These are phyloP conservation scores for Intellagama lesueurii DNA, from an alignment of 2,797 vertebrate species.

Conservation along the genomic window DNA sequence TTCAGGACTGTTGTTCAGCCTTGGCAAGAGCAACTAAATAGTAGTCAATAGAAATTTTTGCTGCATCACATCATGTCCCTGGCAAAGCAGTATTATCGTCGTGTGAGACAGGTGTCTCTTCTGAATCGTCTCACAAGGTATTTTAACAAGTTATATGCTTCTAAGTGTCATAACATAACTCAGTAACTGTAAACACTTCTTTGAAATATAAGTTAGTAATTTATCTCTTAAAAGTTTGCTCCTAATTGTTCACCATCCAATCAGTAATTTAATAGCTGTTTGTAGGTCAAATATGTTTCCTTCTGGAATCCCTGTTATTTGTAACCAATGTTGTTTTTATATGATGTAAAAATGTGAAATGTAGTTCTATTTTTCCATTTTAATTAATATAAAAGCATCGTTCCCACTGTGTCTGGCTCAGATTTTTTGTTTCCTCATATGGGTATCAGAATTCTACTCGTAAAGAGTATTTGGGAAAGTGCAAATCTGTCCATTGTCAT, in stretches of 20 bases:
- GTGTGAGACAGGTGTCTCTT: slow-evolving; percentile 47
- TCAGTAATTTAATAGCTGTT: slow-evolving; percentile 27
- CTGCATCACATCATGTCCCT: slow-evolving; percentile 37
- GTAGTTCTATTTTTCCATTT: slow-evolving; percentile 52
- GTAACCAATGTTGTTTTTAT: slow-evolving; percentile 46
- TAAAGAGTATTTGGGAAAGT: background rate
- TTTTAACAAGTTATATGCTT: slow-evolving; percentile 62
- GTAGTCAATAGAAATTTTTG: slow-evolving; percentile 41
- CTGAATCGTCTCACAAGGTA: slow-evolving; percentile 51
- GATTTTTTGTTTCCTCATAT: slow-evolving; percentile 2
- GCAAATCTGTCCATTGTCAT: background rate
- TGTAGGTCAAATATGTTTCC: slow-evolving; percentile 45
- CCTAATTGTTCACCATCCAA: slow-evolving; percentile 51
- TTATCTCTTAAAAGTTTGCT: background rate
- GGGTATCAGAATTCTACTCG: slow-evolving; percentile 29
- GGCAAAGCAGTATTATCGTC: slow-evolving; percentile 35
- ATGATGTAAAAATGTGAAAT: slow-evolving; percentile 55
- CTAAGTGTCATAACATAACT: slow-evolving; percentile 45
- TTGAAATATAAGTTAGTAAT: slow-evolving; percentile 52
- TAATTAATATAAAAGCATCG: slow-evolving; percentile 70
- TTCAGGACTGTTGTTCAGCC: slow-evolving; percentile 55
- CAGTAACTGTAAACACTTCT: slow-evolving; percentile 58
- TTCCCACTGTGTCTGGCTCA: slow-evolving; percentile 54
- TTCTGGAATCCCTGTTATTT: slow-evolving; percentile 39
- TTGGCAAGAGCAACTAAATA: slow-evolving; percentile 52